Evolutionary conservation across 2,113 vertebrate species (phyloP).

Genomic region (Tychaedon coryphoeus): DNA sequence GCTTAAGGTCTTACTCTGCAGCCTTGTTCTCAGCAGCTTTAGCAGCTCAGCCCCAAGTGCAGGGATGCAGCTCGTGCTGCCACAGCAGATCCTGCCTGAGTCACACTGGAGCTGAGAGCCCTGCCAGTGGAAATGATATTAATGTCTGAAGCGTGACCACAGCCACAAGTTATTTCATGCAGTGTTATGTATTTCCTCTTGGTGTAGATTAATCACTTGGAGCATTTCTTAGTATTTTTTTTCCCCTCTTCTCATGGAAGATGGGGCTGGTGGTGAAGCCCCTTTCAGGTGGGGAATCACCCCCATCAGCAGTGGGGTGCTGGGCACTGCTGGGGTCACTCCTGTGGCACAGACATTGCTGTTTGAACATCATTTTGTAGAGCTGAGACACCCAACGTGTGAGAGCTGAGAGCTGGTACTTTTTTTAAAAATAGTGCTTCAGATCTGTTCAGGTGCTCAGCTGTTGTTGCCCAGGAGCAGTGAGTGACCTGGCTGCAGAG

Average conservation of each 20-base stretch:
- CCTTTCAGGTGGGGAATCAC: neutral
- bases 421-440: neutral
- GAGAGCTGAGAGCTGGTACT: neutral
- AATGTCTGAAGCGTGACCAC: neutral
- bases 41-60: neutral
- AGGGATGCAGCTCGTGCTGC: neutral
- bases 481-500: neutral
- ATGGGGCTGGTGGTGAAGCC: neutral
- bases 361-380: rapidly evolving
- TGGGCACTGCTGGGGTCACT: neutral
- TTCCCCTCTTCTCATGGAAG: neutral
- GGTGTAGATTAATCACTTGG: neutral
- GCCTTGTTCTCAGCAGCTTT: neutral
- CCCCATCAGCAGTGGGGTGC: neutral
- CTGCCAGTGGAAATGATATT: neutral
- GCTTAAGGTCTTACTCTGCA: neutral
- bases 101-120: neutral
- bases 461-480: neutral
- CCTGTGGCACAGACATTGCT: neutral
- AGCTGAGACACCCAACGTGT: rapidly evolving
- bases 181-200: neutral
- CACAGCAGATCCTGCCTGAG: neutral
- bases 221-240: neutral
- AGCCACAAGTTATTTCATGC: slow-evolving; percentile 10
- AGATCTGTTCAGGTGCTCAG: rapidly evolving